Evolutionary conservation across 2,888 invertebrate species (phyloP).

Genomic region (Osmoderma eremita): DNA sequence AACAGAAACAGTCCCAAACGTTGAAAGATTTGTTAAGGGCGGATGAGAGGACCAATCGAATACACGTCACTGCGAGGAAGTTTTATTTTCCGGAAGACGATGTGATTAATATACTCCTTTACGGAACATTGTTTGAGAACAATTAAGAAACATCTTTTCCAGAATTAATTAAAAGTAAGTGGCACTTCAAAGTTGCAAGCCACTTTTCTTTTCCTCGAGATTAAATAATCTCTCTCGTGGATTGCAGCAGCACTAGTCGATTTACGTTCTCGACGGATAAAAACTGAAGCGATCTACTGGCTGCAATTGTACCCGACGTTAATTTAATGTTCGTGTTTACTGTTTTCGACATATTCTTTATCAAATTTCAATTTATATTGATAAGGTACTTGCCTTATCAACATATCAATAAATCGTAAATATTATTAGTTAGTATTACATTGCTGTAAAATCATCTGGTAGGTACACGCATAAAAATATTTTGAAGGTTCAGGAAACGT

Average conservation of each 20-base stretch:
- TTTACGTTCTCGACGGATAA: constrained; percentile 16
- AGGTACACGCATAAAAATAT: too few species aligned
- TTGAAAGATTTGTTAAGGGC: constrained; percentile 32
- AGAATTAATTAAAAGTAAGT: constrained; percentile 36
- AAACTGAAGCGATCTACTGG: constrained; percentile 21
- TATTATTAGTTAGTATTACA: constrained; percentile 5
- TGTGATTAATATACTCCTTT: constrained; percentile 35
- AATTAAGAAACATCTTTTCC: constrained; percentile 38
- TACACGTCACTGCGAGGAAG: constrained; percentile 21
- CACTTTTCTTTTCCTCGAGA: constrained; percentile 30
- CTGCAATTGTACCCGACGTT: constrained; percentile 23
- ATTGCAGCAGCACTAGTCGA: constrained; percentile 28
- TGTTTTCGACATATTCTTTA: constrained; percentile 16
- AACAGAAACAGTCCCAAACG: constrained; percentile 30
- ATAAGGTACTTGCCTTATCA: constrained; percentile 26
- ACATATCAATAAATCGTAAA: constrained; percentile 14
- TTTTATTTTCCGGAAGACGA: constrained; percentile 36
- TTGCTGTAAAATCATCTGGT: too few species aligned
- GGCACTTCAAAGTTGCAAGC: constrained; percentile 34
- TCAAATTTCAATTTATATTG: too few species aligned
- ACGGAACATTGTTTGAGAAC: constrained; percentile 35
- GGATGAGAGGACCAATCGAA: constrained; percentile 12
- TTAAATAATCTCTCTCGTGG: constrained; percentile 37
- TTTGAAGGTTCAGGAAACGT: too few species aligned
- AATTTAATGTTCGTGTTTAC: constrained; percentile 31